A percentile compares a stretch with the other conserved stretches of the same genome.
Conservation (phyloP, 2,797 vertebrate genomes). For the Calcarius lapponicus region DNA sequence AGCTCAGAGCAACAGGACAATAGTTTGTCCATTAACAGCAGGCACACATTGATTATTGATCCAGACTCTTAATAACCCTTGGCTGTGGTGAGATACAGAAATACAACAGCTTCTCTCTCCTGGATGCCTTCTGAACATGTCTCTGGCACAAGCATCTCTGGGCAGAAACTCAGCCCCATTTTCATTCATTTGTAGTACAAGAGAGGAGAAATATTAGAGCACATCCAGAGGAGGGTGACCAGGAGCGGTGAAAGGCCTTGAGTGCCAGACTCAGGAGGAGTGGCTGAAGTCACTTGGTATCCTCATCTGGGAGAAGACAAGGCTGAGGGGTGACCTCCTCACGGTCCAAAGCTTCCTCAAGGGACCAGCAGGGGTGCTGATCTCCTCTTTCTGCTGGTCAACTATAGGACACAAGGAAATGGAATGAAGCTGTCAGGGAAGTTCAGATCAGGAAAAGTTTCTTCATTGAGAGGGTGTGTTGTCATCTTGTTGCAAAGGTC, state of each 20-base stretch:
- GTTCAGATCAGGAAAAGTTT: neutral
- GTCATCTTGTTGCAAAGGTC: no score
- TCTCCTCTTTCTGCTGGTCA: neutral
- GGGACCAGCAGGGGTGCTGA: neutral
- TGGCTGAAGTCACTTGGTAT: neutral
- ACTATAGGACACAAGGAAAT: neutral
- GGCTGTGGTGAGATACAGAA: neutral
- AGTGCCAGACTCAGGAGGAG: neutral
- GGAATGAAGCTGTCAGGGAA: neutral
- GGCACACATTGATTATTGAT: neutral
- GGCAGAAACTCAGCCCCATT: neutral
- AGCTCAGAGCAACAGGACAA: neutral
- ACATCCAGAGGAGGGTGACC: neutral
- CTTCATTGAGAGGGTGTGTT: neutral
- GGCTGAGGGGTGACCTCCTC: neutral
- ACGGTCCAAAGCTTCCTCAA: neutral
- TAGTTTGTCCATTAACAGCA: neutral
- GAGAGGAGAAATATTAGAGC: neutral
- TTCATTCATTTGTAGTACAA: neutral
- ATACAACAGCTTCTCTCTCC: neutral
- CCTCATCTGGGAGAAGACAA: neutral
- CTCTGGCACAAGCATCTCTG: rapidly evolving
- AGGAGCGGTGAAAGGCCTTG: neutral
- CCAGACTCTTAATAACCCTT: neutral
- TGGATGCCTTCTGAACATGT: neutral